Conservation (phyloP, 2,888 invertebrate species). For the Yponomeuta cagnagella region DNA sequence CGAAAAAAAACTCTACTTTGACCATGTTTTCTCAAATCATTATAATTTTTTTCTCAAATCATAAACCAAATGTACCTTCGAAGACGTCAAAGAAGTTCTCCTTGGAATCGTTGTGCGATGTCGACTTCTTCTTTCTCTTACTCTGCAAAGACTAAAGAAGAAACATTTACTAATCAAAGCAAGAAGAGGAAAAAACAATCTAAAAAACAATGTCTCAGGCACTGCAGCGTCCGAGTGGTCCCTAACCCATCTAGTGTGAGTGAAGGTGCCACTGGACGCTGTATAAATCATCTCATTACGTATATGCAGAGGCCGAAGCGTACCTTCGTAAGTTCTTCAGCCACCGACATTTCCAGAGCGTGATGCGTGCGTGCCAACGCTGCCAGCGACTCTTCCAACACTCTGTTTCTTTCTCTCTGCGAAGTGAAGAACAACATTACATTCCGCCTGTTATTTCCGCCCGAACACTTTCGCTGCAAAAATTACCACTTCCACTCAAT, state of each 20-base stretch:
- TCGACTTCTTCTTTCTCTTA: constrained; percentile 54
- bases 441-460: too few species aligned
- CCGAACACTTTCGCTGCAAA: too few species aligned
- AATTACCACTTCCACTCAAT: too few species aligned
- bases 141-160: constrained; percentile 38
- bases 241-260: too few species aligned
- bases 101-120: constrained; percentile 55
- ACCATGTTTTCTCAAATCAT: too few species aligned
- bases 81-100: constrained; percentile 66
- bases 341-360: constrained; percentile 79
- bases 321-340: constrained; percentile 73
- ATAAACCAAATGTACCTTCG: constrained; percentile 39
- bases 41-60: too few species aligned
- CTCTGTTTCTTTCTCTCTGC: constrained; percentile 77
- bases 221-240: too few species aligned
- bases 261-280: too few species aligned
- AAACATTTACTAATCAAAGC: not conserved
- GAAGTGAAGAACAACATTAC: not conserved
- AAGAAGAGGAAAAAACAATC: not conserved
- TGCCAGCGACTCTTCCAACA: constrained; percentile 80
- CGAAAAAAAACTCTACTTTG: too few species aligned
- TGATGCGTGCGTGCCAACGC: constrained; percentile 81
- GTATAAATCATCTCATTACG: too few species aligned
- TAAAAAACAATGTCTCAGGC: too few species aligned
- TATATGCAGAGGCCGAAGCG: not conserved